Percentiles rank a stretch among this genome's conserved stretches.
These are phyloP conservation scores for Oryzias woworae DNA, from an alignment of 2,113 vertebrate species.

Conservation along the genomic window DNA sequence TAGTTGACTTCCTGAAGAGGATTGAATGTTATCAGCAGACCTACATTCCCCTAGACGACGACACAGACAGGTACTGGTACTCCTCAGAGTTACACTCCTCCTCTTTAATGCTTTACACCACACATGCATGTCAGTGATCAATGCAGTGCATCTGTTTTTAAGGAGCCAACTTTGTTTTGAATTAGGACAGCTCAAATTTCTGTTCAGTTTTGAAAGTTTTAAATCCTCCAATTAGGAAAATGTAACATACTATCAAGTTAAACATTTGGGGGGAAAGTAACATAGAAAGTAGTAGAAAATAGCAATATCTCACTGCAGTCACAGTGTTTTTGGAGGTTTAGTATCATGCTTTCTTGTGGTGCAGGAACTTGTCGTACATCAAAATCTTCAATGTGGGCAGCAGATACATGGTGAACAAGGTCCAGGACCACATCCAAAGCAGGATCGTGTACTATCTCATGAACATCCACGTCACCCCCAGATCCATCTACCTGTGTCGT, in stretches of 20 bases:
- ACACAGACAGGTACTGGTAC: slow-evolving; percentile 81
- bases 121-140: not conserved
- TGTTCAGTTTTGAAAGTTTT: too few relatives aligned
- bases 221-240: too few relatives aligned
- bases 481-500: slow-evolving; percentile 88
- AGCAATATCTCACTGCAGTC: too few relatives aligned
- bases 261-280: too few relatives aligned
- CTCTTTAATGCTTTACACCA: not conserved
- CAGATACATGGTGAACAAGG: slow-evolving; percentile 87
- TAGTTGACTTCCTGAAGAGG: slow-evolving; percentile 87
- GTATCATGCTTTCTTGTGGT: not conserved
- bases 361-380: slow-evolving; percentile 87
- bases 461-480: slow-evolving; percentile 90
- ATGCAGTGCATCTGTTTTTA: not conserved
- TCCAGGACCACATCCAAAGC: slow-evolving; percentile 93
- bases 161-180: too few relatives aligned
- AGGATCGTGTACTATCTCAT: slow-evolving; percentile 91
- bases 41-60: slow-evolving; percentile 86
- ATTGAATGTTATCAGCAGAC: slow-evolving; percentile 87
- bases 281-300: too few relatives aligned
- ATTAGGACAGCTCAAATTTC: too few relatives aligned
- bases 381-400: slow-evolving; percentile 92
- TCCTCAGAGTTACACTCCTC: not conserved
- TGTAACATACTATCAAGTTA: too few relatives aligned
- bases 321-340: not conserved